Conservation (phyloP, 1,140 invertebrate species). For the Trachelipus rathkii region DNA sequence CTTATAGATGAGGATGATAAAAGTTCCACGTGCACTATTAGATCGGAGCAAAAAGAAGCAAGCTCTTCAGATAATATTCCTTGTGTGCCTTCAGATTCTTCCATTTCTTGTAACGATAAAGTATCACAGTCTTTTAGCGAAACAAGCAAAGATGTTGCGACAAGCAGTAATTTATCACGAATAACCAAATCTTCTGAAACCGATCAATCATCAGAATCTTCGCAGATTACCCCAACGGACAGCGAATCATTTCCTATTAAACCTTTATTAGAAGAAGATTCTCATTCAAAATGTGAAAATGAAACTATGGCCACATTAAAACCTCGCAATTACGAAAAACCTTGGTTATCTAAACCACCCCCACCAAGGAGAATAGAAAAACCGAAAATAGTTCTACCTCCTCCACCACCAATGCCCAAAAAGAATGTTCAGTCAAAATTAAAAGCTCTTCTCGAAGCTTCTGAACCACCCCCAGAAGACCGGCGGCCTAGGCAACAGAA, state of each 20-base stretch:
- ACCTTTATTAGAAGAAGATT: not conserved
- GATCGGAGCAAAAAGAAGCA: constrained; percentile 11
- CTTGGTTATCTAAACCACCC: constrained; percentile 37
- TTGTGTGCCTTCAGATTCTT: constrained; percentile 9
- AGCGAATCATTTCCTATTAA: not conserved
- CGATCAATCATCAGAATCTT: too few species aligned
- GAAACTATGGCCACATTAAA: not conserved
- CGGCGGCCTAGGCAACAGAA: constrained; percentile 32
- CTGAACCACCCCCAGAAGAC: constrained; percentile 32
- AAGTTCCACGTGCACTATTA: constrained; percentile 36
- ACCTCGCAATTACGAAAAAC: constrained; percentile 40
- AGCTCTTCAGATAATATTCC: not conserved
- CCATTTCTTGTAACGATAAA: constrained; percentile 4
- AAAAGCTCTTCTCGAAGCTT: constrained; percentile 37
- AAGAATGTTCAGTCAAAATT: constrained; percentile 44
- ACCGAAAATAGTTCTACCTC: constrained; percentile 29
- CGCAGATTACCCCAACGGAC: not conserved
- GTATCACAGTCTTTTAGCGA: not conserved
- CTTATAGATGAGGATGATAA: constrained; percentile 39
- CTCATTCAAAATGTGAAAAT: not conserved
- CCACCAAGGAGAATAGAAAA: constrained; percentile 34
- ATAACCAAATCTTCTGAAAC: not conserved
- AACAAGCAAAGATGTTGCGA: not conserved
- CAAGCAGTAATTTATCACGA: not conserved
- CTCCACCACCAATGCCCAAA: constrained; percentile 41